Percentiles rank a stretch among this genome's conserved stretches.
Conservation (phyloP, 2,113 vertebrate genomes). For the Alethe diademata region DNA sequence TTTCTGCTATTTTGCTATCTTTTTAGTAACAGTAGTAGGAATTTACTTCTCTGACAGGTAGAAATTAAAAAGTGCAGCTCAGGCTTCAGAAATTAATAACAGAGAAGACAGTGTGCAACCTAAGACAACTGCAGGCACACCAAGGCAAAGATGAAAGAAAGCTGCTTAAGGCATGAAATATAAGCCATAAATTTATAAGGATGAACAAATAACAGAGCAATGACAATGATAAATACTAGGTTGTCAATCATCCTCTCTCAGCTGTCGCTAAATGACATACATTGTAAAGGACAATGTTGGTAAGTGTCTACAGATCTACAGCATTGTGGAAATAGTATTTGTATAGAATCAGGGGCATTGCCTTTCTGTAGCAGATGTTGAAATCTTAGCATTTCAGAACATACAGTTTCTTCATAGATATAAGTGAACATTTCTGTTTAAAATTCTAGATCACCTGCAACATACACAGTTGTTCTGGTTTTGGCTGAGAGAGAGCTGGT, state of each 20-base stretch:
- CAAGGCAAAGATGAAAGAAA: neutral
- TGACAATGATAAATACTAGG: neutral
- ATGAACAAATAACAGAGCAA: neutral
- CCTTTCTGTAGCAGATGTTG: neutral
- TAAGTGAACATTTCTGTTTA: neutral
- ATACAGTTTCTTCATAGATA: neutral
- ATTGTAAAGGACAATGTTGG: neutral
- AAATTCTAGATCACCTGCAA: neutral
- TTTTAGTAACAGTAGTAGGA: neutral
- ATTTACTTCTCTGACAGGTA: neutral
- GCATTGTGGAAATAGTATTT: neutral
- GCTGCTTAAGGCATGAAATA: neutral
- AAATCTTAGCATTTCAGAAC: neutral
- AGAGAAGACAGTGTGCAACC: neutral
- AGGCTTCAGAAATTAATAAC: neutral
- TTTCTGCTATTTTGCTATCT: neutral
- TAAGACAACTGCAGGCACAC: neutral
- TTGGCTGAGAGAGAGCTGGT: neutral
- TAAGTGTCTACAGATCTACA: neutral
- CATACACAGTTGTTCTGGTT: neutral
- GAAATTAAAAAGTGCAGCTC: neutral
- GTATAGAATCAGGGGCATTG: neutral
- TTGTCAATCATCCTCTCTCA: neutral
- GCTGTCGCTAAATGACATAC: neutral
- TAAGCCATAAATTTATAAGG: neutral